Evolutionary conservation across 2,113 vertebrate genomes (phyloP).

Genomic region (Todiramphus saurophagus): DNA sequence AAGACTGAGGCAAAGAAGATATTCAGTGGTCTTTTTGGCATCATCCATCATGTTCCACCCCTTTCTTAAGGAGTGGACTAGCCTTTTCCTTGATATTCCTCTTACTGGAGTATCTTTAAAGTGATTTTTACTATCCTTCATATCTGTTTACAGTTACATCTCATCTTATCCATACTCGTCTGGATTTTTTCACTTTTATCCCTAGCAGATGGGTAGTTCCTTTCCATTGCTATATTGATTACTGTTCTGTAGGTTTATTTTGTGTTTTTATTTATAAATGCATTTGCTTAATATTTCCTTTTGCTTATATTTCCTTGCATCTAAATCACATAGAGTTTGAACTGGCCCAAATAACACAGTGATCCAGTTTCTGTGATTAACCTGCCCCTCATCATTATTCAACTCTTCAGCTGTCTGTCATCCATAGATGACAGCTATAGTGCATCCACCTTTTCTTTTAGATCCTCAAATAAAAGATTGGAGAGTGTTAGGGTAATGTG

Average conservation of each 20-base stretch:
- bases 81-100: background rate
- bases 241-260: background rate
- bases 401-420: background rate
- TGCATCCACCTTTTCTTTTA: background rate
- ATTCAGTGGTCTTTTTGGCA: background rate
- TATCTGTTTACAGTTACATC: background rate
- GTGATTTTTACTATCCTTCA: background rate
- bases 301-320: background rate
- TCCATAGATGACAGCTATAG: background rate
- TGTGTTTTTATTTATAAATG: background rate
- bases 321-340: background rate
- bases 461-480: background rate
- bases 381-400: background rate
- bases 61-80: background rate
- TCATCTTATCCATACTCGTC: background rate
- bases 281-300: background rate
- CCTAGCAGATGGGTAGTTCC: background rate
- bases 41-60: background rate
- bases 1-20: background rate
- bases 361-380: background rate
- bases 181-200: background rate
- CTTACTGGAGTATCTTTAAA: background rate
- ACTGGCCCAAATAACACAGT: background rate
- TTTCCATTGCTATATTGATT: background rate
- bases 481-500: background rate